Evolutionary conservation across 2,888 invertebrate species (phyloP), one percentile per base, ranked within the genome.

Genomic region (Nezara viridula): DNA sequence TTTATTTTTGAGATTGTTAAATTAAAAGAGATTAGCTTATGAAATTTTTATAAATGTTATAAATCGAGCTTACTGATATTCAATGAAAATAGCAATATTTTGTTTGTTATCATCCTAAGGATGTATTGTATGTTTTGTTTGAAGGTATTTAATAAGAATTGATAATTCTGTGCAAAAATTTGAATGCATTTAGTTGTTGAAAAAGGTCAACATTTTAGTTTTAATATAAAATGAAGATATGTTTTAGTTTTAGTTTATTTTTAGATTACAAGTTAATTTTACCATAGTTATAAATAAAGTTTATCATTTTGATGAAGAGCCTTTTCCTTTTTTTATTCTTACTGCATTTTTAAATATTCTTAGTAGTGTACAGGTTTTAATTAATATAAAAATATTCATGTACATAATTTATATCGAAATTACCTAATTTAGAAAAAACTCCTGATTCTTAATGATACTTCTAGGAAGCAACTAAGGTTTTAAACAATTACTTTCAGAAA

Each of bases 1-100:
- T 44, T 86, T 52, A 47, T 50, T 86, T 44, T 86, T 49, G 44
- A 52, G 37, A 47, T 49, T 86, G 50, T 52, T 52, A 86, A 47
- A 37, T 52, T 40, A 86, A 86, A 50, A 86, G 7, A 86, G 24
- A 86, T 47, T 86, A 14, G n/a, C 32, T 86, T 86, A 37, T 86
- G 49, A 86, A 47, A n/a, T 81, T 44, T 81, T 44, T 81, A 81
- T 44, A 81, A 44, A 81, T 81, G 81, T 81, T 44, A 44, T 40
- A 10, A 81, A 81, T 81, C 44, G 44, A 81, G 81, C 21, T 81
- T 81, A 81, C 16, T n/a, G 21, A 44, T 47, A 44, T 81, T 73
- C 7, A 16, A 37, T 16, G 37, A 19, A 73, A 73, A 73, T 37
- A 19, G 32, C 19, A 37, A 37, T 73, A 21, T 73, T 37, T 73